phyloP scores from a whole-genome alignment of 2,797 vertebrate species.

The Loris lydekkerianus region DNA sequence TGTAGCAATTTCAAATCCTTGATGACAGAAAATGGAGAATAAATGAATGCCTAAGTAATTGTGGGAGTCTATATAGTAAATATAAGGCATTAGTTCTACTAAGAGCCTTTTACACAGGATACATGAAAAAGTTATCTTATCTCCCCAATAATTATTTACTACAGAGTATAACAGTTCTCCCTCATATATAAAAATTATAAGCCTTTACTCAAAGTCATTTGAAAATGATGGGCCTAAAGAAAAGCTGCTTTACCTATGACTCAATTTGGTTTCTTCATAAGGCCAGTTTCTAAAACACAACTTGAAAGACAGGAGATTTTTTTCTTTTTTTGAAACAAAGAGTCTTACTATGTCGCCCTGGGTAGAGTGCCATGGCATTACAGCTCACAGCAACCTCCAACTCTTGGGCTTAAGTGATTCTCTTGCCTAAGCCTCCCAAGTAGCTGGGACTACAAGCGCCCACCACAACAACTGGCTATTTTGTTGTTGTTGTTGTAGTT shows the following conservation, averaged over 20 bases:
- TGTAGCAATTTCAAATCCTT: slow-evolving; percentile 61
- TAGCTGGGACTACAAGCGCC: too few species aligned
- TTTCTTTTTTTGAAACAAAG: too few species aligned
- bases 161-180: slow-evolving; percentile 62
- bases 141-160: slow-evolving; percentile 71
- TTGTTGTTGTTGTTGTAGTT: too few species aligned
- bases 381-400: too few species aligned
- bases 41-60: slow-evolving; percentile 60
- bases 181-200: slow-evolving; percentile 73
- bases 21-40: slow-evolving; percentile 44
- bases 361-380: too few species aligned
- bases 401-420: too few species aligned
- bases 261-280: slow-evolving; percentile 49
- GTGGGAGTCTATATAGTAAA: slow-evolving; percentile 61
- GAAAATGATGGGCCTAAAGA: slow-evolving; percentile 55
- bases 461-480: too few species aligned
- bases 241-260: slow-evolving; percentile 69
- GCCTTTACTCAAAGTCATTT: slow-evolving; percentile 68
- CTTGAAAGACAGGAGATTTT: slow-evolving; percentile 11
- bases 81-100: slow-evolving; percentile 46
- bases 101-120: slow-evolving; percentile 64
- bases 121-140: slow-evolving; percentile 71
- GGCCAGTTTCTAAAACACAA: slow-evolving; percentile 54
- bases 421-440: too few species aligned
- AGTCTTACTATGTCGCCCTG: too few species aligned